A percentile compares a stretch with the other conserved stretches of the same genome.
phyloP scores from a whole-genome alignment of 2,797 vertebrate species.

The Sebastes cheni region DNA sequence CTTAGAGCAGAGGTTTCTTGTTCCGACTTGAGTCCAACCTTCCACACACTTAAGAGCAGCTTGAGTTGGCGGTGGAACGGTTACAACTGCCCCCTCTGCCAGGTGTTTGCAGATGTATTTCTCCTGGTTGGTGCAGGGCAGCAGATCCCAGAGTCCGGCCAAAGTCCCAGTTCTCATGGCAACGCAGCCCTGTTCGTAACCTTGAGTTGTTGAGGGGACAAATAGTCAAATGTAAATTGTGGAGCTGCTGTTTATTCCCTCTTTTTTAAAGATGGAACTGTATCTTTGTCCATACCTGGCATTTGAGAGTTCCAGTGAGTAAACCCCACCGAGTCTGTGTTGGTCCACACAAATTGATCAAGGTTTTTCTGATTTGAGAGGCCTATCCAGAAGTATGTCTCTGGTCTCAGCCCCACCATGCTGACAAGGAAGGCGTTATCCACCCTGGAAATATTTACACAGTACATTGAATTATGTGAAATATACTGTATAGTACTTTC shows the following conservation, averaged over 20 bases:
- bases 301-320: conserved; percentile 92
- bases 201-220: conserved; percentile 67
- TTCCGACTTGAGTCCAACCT: conserved; percentile 74
- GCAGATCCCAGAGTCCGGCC: conserved; percentile 94
- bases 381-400: conserved; percentile 93
- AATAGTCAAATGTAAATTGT: neutral
- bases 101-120: conserved; percentile 93
- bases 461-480: neutral
- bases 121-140: conserved; percentile 87
- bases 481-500: neutral
- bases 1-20: conserved; percentile 71
- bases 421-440: conserved; percentile 95
- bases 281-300: conserved; percentile 84
- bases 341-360: conserved; percentile 88
- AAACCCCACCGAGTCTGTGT: conserved; percentile 80
- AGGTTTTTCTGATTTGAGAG: conserved; percentile 86
- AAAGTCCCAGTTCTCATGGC: conserved; percentile 89
- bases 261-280: neutral
- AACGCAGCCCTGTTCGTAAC: conserved; percentile 88
- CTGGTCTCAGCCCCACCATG: conserved; percentile 88
- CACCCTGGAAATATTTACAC: conserved; percentile 78
- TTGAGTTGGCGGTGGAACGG: conserved; percentile 82
- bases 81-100: conserved; percentile 85
- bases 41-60: conserved; percentile 81
- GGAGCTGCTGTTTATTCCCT: neutral